Evolutionary conservation across 2,888 invertebrate species (phyloP), one percentile per base, ranked within the genome.

Genomic region (Hypsopygia costalis): DNA sequence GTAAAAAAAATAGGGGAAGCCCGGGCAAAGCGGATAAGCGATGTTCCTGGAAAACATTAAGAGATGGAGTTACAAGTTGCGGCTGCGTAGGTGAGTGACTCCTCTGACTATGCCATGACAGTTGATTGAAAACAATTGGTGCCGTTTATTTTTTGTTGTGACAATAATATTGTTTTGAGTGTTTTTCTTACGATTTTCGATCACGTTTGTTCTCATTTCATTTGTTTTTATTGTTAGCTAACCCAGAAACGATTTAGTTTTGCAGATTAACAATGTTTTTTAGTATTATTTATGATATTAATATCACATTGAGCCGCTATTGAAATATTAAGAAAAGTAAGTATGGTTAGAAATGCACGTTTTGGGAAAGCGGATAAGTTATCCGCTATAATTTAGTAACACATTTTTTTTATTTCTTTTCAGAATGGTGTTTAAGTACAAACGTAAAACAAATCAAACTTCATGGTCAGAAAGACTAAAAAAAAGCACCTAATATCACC

Each of bases 301-400:
- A 12, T 33, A 33, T 33, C 20, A 16, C 33, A 33, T 33, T 33
- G 21, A 27, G 35, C 35, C 28, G 33, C 20, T 33, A 33, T 33
- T 21, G 21, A 27, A 35, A 35, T 27, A 12, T 35, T 27, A 28
- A 35, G 27, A 12, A 35, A 35, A 35, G 28, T 35, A 27, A 27
- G 35, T 28, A 25, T 34, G 34, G 10, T 25, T 35, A 35, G 12
- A 35, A 28, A 28, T 28, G 27, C 35, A 35, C 12, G 27, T 28
- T 35, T 35, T 27, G 35, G 35, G 35, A 35, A 35, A 35, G 35
- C 7, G 35, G 28, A 35, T 35, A 35, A 28, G 12, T 35, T 35
- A 35, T 35, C 35, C 35, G 27, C 27, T 28, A 27, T 16, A 25
- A 22, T 20, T 5, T 34, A 12, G 35, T 35, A 35, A 11, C 11